Base-by-base conservation (phyloP, 2,113 vertebrate genomes). In the Crypturellus undulatus region DNA sequence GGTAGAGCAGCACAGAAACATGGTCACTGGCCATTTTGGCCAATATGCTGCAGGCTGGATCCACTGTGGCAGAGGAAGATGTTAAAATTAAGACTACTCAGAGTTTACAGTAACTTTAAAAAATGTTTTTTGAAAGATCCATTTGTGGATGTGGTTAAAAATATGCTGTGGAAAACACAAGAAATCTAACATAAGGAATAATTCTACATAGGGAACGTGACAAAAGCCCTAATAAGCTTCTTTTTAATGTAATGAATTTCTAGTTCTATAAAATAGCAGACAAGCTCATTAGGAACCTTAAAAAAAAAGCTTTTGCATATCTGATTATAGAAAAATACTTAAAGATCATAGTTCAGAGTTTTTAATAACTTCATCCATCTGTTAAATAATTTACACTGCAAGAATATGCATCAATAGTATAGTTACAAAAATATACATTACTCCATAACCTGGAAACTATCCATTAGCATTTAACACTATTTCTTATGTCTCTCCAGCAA, bases 321-420 rank as follows among this genome's bases (percentile, higher is more conserved):
- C 32, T 78, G 19, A 85, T 75, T 77, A 87, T 25, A 84, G 58
- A 78, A 51, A 85, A 90, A 84, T 62, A 72, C 84, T 82, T 82
- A 1, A 88, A 86, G 45, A 87, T 96, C 87, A 84, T 62, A 82
- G 58, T 34, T 93, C 36, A 56, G 52, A 45, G 67, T 79, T 72
- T 90, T 90, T 68, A 96, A 81, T 84, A 85, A 75, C 56, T 89
- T 49, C 28, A 86, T 58, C 85, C 80, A 75, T 86, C 59, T 83
- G 72, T 81, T 96, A 92, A 93, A 90, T 92, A 84, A 96, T 92
- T 84, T 54, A 87, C 49, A 76, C 45, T 79, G 32, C 60, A 62
- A 84, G 56, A 94, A 87, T n/a, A 87, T 38, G 43, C 40, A 67
- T 56, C 72, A 93, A 75, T 85, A 79, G 18, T 76, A 84, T 19